Base-by-base conservation (phyloP, 2,888 invertebrate genomes). In the Rhopalosiphum nymphaeae region DNA sequence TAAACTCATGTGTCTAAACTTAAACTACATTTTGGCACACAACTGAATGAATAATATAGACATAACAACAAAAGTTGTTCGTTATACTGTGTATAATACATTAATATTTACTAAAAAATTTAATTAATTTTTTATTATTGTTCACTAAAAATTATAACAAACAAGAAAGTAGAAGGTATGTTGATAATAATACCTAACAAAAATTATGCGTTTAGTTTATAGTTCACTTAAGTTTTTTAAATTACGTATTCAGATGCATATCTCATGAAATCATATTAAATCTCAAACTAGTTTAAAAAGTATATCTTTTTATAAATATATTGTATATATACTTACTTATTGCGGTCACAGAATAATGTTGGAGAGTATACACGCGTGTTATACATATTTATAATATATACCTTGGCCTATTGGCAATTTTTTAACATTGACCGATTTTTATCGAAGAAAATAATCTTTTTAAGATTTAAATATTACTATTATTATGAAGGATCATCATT, bases 391-490 rank as follows among this genome's bases (percentile, higher is more conserved):
- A 84, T 78, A 49, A 29, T 36, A 78, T 13, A 84, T 53, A 85
- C 85, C 42, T 91, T 85, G 91, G 91, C 44, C 56, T 56, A 91
- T 91, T 56, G 84, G 42, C 26, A 84, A 78, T 44, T 84, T 84
- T 85, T 49, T 42, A 57, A 91, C 91, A 85, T 57, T 57, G 57
- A 91, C 85, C 85, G 91, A 91, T 85, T 86, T 91, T 86, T 85
- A 57, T 91, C 44, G 56, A 44, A 5, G 25, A 56, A 85, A 85
- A 91, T 53, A 25, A 89, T 89, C 42, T 78, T 78, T 78, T 78
- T 21, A 78, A 78, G 21, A 36, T 78, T 36, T 78, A 36, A 91
- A 42, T 44, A 44, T 44, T n/a, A 56, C 5, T 91, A 86, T 84
- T 42, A 53, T 67, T 53, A 16, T 90, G 36, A 78, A 36, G 21